Conservation (phyloP, 2,888 invertebrate species). For the Patella pellucida region DNA sequence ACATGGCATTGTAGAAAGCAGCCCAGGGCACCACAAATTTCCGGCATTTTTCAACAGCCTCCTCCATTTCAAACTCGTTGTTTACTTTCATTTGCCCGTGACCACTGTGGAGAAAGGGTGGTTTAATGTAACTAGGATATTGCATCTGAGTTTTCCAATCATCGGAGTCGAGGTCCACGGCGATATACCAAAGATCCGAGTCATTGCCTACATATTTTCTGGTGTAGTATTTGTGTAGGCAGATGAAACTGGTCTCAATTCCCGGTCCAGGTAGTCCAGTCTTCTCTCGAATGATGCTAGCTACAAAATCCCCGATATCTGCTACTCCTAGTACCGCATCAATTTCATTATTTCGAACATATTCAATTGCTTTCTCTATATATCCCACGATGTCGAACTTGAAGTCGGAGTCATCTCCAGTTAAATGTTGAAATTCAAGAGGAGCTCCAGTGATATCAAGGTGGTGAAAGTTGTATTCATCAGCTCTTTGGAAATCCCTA, state of each 20-base stretch:
- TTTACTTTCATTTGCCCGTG: not conserved
- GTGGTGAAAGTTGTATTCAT: not conserved
- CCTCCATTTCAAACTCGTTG: not conserved
- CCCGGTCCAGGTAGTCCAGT: not conserved
- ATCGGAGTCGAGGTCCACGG: not conserved
- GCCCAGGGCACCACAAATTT: not conserved
- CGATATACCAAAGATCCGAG: not conserved
- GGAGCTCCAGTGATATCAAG: not conserved
- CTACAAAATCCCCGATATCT: not conserved
- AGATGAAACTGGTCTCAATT: not conserved
- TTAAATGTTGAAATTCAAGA: not conserved
- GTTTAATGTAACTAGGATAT: not conserved
- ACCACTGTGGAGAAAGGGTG: not conserved
- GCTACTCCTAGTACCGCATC: not conserved
- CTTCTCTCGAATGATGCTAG: not conserved
- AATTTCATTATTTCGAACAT: not conserved
- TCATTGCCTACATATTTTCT: not conserved
- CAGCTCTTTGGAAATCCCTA: not conserved
- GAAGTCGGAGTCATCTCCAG: not conserved
- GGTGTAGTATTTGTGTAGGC: constrained; percentile 1
- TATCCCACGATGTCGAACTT: not conserved
- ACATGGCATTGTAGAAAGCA: not conserved
- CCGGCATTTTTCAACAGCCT: not conserved
- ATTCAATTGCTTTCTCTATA: not conserved
- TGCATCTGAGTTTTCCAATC: not conserved